Conservation (phyloP, 2,888 invertebrate species). For the Pyrochroa serraticornis region DNA sequence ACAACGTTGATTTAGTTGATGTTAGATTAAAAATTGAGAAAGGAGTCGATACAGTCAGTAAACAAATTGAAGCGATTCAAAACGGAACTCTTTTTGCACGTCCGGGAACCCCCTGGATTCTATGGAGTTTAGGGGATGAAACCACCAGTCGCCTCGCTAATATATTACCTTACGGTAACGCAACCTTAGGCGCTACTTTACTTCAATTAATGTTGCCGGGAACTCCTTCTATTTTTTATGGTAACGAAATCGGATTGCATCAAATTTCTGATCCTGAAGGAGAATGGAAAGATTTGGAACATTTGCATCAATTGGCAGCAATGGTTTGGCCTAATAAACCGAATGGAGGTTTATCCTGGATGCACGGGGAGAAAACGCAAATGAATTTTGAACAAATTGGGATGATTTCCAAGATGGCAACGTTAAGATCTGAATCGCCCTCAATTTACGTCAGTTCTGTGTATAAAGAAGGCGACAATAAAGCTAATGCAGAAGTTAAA, state of each 20-base stretch:
- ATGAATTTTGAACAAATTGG: conserved; percentile 63
- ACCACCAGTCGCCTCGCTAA: conserved; percentile 67
- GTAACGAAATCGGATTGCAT: conserved; percentile 83
- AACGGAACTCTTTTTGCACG: conserved; percentile 67
- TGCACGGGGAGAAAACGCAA: conserved; percentile 62
- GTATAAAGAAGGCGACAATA: conserved; percentile 67
- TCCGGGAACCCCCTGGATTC: conserved; percentile 74
- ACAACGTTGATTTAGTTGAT: conserved; percentile 75
- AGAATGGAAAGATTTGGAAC: conserved; percentile 65
- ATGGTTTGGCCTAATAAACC: conserved; percentile 68
- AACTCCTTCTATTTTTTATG: conserved; percentile 87
- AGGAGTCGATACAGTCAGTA: conserved; percentile 65
- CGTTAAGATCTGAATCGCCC: conserved; percentile 67
- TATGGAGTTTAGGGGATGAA: conserved; percentile 77
- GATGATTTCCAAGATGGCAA: conserved; percentile 65
- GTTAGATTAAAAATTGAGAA: conserved; percentile 66
- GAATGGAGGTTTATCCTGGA: conserved; percentile 68
- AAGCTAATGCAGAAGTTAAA: conserved; percentile 72
- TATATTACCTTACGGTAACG: conserved; percentile 63
- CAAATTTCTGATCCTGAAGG: conserved; percentile 64
- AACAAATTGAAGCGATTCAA: conserved; percentile 64
- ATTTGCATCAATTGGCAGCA: conserved; percentile 71
- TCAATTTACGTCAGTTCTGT: conserved; percentile 76
- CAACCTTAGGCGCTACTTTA: conserved; percentile 71
- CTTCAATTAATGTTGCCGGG: conserved; percentile 85